phyloP scores from a whole-genome alignment of 2,113 vertebrate genomes.

The Urocynchramus pylzowi region DNA sequence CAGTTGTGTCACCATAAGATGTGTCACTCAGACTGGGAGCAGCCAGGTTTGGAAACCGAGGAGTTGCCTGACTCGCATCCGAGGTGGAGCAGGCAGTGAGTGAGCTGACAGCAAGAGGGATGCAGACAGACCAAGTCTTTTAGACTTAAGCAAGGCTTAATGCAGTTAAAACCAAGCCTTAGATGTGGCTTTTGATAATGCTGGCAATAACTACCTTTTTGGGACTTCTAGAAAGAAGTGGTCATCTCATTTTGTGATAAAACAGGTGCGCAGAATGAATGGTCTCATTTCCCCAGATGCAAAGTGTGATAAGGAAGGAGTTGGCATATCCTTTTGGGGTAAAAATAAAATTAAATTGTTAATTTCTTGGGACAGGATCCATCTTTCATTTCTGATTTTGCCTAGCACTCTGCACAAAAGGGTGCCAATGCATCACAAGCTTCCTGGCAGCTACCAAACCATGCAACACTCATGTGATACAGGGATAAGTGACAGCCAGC shows the following conservation, averaged over 20 bases:
- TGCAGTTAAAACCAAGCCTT: background rate
- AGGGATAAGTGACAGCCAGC: background rate
- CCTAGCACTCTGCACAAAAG: background rate
- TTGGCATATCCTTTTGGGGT: background rate
- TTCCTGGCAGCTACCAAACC: background rate
- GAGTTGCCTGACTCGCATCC: conserved; percentile 31
- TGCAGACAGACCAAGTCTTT: background rate
- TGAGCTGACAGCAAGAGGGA: background rate
- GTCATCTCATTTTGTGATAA: background rate
- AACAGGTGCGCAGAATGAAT: background rate
- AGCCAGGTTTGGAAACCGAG: conserved; percentile 30
- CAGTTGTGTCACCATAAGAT: conserved; percentile 54
- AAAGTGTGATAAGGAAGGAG: background rate
- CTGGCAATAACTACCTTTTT: background rate
- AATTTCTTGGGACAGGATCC: background rate
- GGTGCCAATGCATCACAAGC: background rate
- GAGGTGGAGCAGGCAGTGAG: conserved; percentile 14
- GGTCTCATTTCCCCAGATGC: background rate
- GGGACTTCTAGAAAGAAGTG: background rate
- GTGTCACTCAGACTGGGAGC: conserved; percentile 52
- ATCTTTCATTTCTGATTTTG: background rate
- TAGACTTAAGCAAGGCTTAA: background rate
- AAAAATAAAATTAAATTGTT: background rate
- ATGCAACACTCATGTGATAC: background rate
- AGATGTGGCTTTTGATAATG: background rate